Evolutionary conservation across 2,797 vertebrate species (phyloP).

Genomic region (Liasis olivaceus): DNA sequence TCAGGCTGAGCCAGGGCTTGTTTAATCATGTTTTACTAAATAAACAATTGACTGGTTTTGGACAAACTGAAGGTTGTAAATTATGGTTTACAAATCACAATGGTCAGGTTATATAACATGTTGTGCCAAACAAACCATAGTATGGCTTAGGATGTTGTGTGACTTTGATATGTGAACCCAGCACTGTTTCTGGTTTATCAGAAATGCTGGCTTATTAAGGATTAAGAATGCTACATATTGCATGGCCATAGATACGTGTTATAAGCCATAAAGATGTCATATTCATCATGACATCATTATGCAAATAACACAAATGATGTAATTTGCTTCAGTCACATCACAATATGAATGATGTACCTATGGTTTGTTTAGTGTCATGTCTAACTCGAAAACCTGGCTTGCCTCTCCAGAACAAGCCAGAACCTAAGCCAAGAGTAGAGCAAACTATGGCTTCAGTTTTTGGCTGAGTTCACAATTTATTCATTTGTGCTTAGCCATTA

Average conservation of each 20-base stretch:
- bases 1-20: not conserved
- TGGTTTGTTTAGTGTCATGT: not conserved
- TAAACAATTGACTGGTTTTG: not conserved
- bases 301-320: not conserved
- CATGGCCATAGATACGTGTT: not conserved
- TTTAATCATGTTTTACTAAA: not conserved
- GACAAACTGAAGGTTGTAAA: not conserved
- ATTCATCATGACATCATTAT: not conserved
- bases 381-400: not conserved
- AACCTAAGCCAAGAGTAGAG: not conserved
- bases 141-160: not conserved
- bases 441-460: not conserved
- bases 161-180: not conserved
- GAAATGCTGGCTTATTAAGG: not conserved
- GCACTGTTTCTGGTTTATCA: not conserved
- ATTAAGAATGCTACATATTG: not conserved
- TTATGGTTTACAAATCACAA: not conserved
- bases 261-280: not conserved
- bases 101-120: not conserved
- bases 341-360: not conserved
- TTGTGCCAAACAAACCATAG: not conserved
- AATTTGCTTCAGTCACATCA: not conserved
- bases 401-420: not conserved
- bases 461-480: not conserved
- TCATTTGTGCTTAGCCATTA: not conserved